Evolutionary conservation across 2,888 invertebrate species (phyloP), one percentile per base, ranked within the genome.

Genomic region (Blastobasis lacticolella): DNA sequence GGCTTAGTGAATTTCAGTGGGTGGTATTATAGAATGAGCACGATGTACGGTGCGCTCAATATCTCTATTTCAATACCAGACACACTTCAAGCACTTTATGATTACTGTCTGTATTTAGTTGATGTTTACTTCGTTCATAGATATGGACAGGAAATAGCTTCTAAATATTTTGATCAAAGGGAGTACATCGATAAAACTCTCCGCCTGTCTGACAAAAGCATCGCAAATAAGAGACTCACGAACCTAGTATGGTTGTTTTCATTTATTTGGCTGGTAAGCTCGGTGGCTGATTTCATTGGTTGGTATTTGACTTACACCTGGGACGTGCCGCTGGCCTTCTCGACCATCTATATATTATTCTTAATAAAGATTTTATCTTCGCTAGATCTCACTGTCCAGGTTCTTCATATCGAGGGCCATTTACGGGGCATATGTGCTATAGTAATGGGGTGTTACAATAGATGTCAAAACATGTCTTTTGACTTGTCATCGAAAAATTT

Each of bases 311-410:
- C 58, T 37, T 75, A 65, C 45, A 79, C 74, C 37, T 66, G 65
- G 57, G 37, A 57, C 5, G 54, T 55, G 6, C 69, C 84, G 1
- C 36, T 63, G 0, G 42, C 65, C 0, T 79, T 71, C 57, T 61
- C 70, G 0, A 36, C 72, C 6, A 51, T 71, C 5, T 82, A 81
- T 54, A 37, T 80, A 4, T 82, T 70, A 60, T 55, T 81, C 23
- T 63, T 76, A n/a, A 71, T 81, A 42, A 85, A 83, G 69, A 78
- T 82, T 23, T 54, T 81, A 1, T 78, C 77, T 1, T 75, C 67
- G 5, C 52, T 84, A 23, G 78, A 83, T 58, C 61, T 84, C 36
- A 75, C 75, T 40, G 67, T 72, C 37, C 78, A 85, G 53, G 66
- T 78, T 5, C 67, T 73, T 59, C 74, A 81, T 2, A 64, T 80